Base-by-base conservation (phyloP, 92 coral and sea anemone genomes). In the Isaurus tuberculatus region DNA sequence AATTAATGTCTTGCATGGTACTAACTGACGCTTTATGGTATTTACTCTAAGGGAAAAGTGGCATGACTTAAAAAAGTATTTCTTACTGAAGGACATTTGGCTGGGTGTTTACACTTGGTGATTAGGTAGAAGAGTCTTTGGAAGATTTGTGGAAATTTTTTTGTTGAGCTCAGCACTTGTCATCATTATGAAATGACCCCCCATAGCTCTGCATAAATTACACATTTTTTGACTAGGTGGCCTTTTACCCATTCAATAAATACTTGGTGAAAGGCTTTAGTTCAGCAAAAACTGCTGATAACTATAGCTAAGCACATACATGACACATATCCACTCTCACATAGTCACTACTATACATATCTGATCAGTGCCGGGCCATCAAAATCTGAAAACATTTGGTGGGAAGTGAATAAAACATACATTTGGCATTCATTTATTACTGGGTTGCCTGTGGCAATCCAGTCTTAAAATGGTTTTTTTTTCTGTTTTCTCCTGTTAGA, bases 361-460 rank as follows among this genome's bases (percentile, higher is more conserved):
- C 73, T 34, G 73, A 32, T 34, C 73, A 68, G 73, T 68, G 73
- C 73, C 49, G 46, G 32, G 75, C 75, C 75, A 70, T 70, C 28
- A 70, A 70, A 70, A 46, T 70, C 53, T 36, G 75, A 70, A 70
- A 70, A 70, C 75, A 70, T 70, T 70, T 72, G 36, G 60, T 72
- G 44, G 58, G 58, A 55, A 72, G 23, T 44, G 61, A 72, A 72
- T 72, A n/a, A 72, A 72, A 72, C 78, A 72, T 60, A 72, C 78
- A 72, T 72, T 72, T 72, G 78, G 78, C 78, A 72, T 44, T 44
- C 78, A 72, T 72, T 72, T 72, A 72, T 72, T 60, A 43, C 78
- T 72, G n/a, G n/a, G n/a, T n/a, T n/a, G n/a, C n/a, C n/a, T n/a
- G n/a, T n/a, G n/a, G n/a, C n/a, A n/a, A n/a, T n/a, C n/a, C n/a